These are phyloP conservation scores for Discoglossus pictus DNA, from an alignment of 2,797 vertebrate genomes.

Conservation along the genomic window DNA sequence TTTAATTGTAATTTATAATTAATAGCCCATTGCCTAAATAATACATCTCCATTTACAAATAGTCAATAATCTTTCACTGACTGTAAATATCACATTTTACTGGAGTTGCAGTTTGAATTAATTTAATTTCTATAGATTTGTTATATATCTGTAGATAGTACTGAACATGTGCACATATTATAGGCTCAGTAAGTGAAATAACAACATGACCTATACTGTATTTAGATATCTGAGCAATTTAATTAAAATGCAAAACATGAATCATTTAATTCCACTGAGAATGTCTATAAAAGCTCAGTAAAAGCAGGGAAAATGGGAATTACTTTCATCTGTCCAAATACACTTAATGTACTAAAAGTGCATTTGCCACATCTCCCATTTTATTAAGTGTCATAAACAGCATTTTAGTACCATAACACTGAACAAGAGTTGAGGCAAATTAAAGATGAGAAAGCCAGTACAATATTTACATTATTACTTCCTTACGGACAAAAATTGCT, in stretches of 20 bases:
- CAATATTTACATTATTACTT: constrained; percentile 7
- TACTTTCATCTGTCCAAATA: constrained; percentile 2
- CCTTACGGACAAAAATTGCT: too few species aligned
- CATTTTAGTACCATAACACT: neutral
- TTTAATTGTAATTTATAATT: too few species aligned
- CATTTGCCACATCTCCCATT: constrained; percentile 1
- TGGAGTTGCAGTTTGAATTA: too few species aligned
- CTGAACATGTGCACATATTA: too few species aligned
- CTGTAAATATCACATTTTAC: too few species aligned
- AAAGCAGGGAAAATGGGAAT: neutral
- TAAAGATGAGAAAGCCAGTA: neutral
- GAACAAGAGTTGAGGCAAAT: constrained; percentile 4
- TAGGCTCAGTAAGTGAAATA: too few species aligned
- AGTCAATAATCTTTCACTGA: too few species aligned
- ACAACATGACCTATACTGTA: too few species aligned
- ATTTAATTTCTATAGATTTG: too few species aligned
- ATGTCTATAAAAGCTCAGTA: neutral
- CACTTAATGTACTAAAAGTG: neutral
- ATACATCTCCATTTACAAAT: too few species aligned
- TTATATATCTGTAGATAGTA: too few species aligned
- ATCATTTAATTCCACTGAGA: neutral
- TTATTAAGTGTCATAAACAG: constrained; percentile 3
- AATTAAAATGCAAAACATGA: constrained; percentile 1
- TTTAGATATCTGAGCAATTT: neutral
- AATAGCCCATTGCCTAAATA: too few species aligned